These are phyloP conservation scores for Gadus macrocephalus DNA, from an alignment of 2,113 vertebrate genomes.

Conservation along the genomic window DNA sequence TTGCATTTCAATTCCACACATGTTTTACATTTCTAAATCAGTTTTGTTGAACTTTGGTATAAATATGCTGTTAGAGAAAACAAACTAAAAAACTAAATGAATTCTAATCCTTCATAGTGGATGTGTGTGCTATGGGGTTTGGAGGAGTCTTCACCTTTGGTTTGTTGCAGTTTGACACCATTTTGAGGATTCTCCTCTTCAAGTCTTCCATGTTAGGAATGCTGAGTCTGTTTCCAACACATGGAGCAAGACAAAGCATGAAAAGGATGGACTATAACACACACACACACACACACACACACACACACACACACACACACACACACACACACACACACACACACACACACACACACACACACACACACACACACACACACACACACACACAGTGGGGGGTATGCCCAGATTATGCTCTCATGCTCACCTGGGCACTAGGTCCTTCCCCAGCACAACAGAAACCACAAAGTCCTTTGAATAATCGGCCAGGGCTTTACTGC, in stretches of 20 bases:
- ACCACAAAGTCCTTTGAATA: constrained; percentile 87
- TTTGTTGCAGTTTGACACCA: constrained; percentile 89
- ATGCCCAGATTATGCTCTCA: neutral
- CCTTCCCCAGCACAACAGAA: constrained; percentile 89
- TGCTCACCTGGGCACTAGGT: constrained; percentile 89
- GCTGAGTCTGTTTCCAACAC: constrained; percentile 76
- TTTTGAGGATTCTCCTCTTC: constrained; percentile 85
- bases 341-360: neutral
- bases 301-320: neutral
- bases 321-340: constrained; percentile 7
- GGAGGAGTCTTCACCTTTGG: constrained; percentile 79
- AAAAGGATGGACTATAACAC: constrained; percentile 1
- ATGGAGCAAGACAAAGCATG: constrained; percentile 1
- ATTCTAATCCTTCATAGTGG: too few species aligned
- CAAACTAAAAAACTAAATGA: neutral
- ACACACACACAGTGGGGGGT: neutral
- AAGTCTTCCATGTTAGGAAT: constrained; percentile 93
- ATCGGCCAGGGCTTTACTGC: constrained; percentile 89
- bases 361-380: neutral
- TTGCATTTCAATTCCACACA: too few species aligned
- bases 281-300: constrained; percentile 2
- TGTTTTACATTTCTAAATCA: too few species aligned
- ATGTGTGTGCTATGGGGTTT: neutral
- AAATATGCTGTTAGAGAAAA: neutral
- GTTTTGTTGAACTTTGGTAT: too few species aligned